phyloP scores from a whole-genome alignment of 2,797 vertebrate species.

The Enteromius treurensis region DNA sequence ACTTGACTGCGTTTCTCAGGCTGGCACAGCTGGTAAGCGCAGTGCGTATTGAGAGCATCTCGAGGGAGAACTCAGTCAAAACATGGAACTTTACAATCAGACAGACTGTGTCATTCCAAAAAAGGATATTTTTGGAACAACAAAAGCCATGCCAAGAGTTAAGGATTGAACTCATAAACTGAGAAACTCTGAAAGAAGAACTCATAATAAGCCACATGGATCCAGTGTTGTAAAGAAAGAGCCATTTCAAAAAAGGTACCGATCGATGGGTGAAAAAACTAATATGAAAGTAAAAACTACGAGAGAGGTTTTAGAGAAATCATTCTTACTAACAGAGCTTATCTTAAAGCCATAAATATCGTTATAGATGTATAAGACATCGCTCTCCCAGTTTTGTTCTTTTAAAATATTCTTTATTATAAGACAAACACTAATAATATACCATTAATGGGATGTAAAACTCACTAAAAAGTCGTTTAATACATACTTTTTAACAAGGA shows the following conservation, averaged over 20 bases:
- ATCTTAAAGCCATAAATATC: constrained; percentile 5
- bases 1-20: constrained; percentile 47
- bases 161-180: constrained; percentile 30
- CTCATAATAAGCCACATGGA: not conserved
- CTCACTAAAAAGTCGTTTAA: constrained; percentile 20
- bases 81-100: constrained; percentile 13
- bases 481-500: constrained; percentile 37
- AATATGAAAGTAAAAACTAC: constrained; percentile 44
- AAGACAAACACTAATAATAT: constrained; percentile 26
- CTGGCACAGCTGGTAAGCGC: constrained; percentile 24
- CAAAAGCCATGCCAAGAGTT: not conserved
- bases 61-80: constrained; percentile 6
- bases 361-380: constrained; percentile 58
- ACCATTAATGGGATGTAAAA: constrained; percentile 39
- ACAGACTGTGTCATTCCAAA: constrained; percentile 27
- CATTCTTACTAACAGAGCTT: constrained; percentile 26
- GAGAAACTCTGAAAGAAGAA: constrained; percentile 29
- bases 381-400: constrained; percentile 73
- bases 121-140: constrained; percentile 36
- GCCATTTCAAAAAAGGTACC: not conserved
- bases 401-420: constrained; percentile 63
- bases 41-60: constrained; percentile 16
- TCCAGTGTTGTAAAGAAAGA: constrained; percentile 3
- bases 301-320: constrained; percentile 45
- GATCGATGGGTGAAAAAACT: not conserved